These are phyloP conservation scores for Melinopterus prodromus DNA, from an alignment of 2,888 invertebrate species.

Conservation along the genomic window DNA sequence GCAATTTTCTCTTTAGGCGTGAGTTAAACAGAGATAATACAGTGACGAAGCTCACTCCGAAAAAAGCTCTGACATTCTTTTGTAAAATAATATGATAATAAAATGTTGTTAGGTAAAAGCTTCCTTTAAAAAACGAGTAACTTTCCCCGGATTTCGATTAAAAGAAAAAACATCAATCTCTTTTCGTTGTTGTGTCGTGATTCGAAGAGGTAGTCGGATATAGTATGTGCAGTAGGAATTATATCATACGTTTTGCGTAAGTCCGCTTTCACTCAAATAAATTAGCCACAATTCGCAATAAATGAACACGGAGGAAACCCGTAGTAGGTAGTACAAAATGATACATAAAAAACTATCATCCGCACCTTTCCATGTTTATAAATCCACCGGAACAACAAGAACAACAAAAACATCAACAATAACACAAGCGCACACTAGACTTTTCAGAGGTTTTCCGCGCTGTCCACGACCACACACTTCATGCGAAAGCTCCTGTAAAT, in stretches of 20 bases:
- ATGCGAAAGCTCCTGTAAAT: slow-evolving; percentile 52
- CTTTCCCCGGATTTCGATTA: background rate
- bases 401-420: slow-evolving; percentile 4
- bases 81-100: no score
- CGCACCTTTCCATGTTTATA: slow-evolving; percentile 14
- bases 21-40: no score
- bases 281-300: slow-evolving; percentile 40
- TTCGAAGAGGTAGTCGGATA: background rate
- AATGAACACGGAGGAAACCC: background rate
- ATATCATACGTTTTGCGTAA: slow-evolving; percentile 46
- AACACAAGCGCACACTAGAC: background rate
- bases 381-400: slow-evolving; percentile 12
- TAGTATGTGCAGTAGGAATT: slow-evolving; percentile 32
- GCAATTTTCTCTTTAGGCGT: no score
- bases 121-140: no score
- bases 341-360: background rate
- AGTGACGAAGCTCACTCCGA: no score
- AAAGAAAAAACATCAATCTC: slow-evolving; percentile 30
- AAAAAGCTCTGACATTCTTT: no score
- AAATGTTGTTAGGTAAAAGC: no score
- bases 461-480: slow-evolving; percentile 53
- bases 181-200: background rate
- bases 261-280: slow-evolving; percentile 44
- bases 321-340: background rate
- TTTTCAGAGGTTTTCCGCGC: slow-evolving; percentile 34